Evolutionary conservation across 2,888 invertebrate species (phyloP).

Genomic region (Tipula confusa): DNA sequence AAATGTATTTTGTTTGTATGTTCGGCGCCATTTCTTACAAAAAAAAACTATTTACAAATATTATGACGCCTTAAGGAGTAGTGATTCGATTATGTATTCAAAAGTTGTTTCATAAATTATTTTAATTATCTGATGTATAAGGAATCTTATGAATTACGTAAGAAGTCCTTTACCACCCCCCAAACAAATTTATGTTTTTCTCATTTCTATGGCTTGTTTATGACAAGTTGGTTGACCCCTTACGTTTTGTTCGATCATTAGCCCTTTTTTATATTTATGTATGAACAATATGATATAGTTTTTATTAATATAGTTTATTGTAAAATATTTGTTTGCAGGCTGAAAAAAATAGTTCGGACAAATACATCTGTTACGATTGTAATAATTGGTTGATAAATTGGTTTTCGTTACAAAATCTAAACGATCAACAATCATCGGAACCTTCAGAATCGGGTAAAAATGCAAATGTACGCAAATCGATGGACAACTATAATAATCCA

Average conservation of each 20-base stretch:
- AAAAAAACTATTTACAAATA: background rate
- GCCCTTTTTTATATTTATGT: constrained; percentile 29
- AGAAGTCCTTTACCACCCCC: background rate
- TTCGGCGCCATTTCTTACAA: background rate
- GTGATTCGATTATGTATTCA: background rate
- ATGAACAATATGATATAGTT: background rate
- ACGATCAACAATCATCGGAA: constrained; percentile 35
- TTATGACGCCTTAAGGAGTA: background rate
- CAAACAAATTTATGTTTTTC: background rate
- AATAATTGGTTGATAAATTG: constrained; percentile 50
- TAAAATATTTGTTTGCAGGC: constrained; percentile 43
- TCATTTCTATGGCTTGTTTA: background rate
- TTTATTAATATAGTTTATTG: background rate
- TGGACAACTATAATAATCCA: constrained; percentile 21
- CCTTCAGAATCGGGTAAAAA: constrained; percentile 14
- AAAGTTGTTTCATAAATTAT: background rate
- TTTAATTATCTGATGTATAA: background rate
- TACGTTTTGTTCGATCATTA: background rate
- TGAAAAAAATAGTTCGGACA: constrained; percentile 44
- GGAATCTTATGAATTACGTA: background rate
- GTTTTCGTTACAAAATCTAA: constrained; percentile 48
- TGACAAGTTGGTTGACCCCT: background rate
- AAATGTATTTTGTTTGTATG: background rate
- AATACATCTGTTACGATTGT: constrained; percentile 49
- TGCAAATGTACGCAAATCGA: constrained; percentile 21